Percentiles rank a stretch among this genome's conserved stretches.
Evolutionary conservation across 2,888 invertebrate genomes (phyloP).

Genomic region (Noctua comes): DNA sequence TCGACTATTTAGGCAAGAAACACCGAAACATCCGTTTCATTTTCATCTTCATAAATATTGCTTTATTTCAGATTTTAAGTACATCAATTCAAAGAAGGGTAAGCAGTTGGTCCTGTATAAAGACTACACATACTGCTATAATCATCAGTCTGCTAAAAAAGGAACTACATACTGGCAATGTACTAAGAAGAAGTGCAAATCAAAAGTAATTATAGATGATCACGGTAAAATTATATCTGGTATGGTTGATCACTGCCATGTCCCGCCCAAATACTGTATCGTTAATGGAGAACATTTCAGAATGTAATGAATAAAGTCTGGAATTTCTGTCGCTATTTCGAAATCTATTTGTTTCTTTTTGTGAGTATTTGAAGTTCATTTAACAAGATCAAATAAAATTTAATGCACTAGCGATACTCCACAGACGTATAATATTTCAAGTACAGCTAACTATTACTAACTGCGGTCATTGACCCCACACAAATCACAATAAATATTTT

Average conservation of each 20-base stretch:
- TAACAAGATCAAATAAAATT: no score
- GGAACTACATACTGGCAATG: slow-evolving; percentile 31
- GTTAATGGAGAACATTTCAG: slow-evolving; percentile 43
- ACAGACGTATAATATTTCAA: no score
- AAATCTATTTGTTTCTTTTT: no score
- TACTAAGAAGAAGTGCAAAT: slow-evolving; percentile 21
- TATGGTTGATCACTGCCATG: slow-evolving; percentile 12
- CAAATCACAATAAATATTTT: no score
- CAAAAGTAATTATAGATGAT: slow-evolving; percentile 22
- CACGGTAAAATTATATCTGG: slow-evolving; percentile 3
- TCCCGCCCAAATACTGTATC: slow-evolving; percentile 28
- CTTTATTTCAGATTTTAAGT: slow-evolving; percentile 10
- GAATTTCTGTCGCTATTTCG: no score
- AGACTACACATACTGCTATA: slow-evolving; percentile 13
- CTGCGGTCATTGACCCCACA: no score
- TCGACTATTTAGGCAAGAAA: no score
- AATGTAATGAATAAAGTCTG: not conserved
- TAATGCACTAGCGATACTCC: no score
- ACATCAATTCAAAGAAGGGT: slow-evolving; percentile 20
- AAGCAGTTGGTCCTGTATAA: slow-evolving; percentile 27
- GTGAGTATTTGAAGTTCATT: no score
- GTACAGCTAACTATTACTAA: no score
- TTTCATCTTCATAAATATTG: no score
- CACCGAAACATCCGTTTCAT: no score
- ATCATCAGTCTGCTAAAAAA: slow-evolving; percentile 1